Conservation (phyloP, 2,888 invertebrate genomes). For the Oscheius sp. region DNA sequence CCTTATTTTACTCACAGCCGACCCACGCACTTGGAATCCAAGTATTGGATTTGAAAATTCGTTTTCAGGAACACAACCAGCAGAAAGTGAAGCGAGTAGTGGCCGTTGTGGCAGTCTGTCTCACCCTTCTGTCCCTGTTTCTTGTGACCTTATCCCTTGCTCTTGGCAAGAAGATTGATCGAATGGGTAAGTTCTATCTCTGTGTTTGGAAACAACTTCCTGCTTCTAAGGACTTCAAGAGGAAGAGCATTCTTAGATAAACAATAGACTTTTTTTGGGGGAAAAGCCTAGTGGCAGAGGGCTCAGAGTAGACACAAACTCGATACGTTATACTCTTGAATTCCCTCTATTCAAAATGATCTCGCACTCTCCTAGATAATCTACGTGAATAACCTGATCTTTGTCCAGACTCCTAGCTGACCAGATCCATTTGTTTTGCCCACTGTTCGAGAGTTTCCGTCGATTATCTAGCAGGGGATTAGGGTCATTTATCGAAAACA, state of each 20-base stretch:
- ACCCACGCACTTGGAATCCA: background rate
- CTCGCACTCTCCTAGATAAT: too few relatives aligned
- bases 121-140: slow-evolving; percentile 64
- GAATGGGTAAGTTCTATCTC: slow-evolving; percentile 61
- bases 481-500: too few relatives aligned
- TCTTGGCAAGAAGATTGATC: slow-evolving; percentile 71
- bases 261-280: background rate
- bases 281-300: background rate
- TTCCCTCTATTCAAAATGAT: too few relatives aligned
- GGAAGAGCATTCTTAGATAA: background rate
- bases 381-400: too few relatives aligned
- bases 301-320: background rate
- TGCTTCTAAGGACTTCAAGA: background rate
- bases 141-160: slow-evolving; percentile 69
- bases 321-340: too few relatives aligned
- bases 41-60: background rate
- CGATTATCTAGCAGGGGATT: too few relatives aligned
- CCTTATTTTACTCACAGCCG: background rate
- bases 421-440: too few relatives aligned
- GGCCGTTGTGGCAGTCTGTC: slow-evolving; percentile 64
- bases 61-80: slow-evolving; percentile 60
- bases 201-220: background rate
- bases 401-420: too few relatives aligned
- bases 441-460: too few relatives aligned
- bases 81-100: slow-evolving; percentile 69